Percentiles rank a stretch among this genome's conserved stretches.
phyloP scores from a whole-genome alignment of 1,140 invertebrate species.

The Lethrus apterus region DNA sequence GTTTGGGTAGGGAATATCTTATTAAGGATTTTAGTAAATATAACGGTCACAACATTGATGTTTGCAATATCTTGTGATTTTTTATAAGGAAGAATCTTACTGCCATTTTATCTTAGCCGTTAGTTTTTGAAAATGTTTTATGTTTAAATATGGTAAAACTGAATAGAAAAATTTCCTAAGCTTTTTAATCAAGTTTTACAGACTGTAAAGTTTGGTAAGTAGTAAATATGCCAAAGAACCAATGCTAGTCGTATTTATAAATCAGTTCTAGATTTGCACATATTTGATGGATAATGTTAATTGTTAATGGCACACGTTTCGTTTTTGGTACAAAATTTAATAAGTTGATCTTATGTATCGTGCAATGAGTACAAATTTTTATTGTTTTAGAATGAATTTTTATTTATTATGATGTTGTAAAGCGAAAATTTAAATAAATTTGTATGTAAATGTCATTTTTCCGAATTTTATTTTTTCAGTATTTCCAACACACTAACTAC shows the following conservation, averaged over 20 bases:
- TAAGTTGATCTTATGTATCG: slow-evolving; percentile 6
- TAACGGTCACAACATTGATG: slow-evolving; percentile 48
- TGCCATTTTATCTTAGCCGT: slow-evolving; percentile 8
- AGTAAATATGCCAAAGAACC: background rate
- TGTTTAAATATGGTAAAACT: too few species aligned
- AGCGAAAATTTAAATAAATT: slow-evolving; percentile 10
- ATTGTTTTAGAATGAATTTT: slow-evolving; percentile 8
- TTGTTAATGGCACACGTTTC: background rate
- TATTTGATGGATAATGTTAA: slow-evolving; percentile 2
- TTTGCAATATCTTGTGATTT: slow-evolving; percentile 40
- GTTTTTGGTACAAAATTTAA: slow-evolving; percentile 4
- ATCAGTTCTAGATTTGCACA: slow-evolving; percentile 7
- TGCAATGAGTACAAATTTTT: slow-evolving; percentile 10
- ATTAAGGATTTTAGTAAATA: slow-evolving; percentile 47
- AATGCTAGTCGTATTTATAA: slow-evolving; percentile 2
- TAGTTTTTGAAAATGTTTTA: slow-evolving; percentile 8
- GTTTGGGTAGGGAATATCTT: slow-evolving; percentile 31
- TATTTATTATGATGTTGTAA: slow-evolving; percentile 8
- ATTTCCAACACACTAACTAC: too few species aligned
- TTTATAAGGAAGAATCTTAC: background rate
- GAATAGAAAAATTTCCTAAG: too few species aligned
- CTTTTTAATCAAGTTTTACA: background rate
- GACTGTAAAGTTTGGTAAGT: background rate
- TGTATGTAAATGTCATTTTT: background rate
- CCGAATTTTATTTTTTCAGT: too few species aligned